Base-by-base conservation (phyloP, 2,888 invertebrate genomes). In the Eristalinus sepulchralis region DNA sequence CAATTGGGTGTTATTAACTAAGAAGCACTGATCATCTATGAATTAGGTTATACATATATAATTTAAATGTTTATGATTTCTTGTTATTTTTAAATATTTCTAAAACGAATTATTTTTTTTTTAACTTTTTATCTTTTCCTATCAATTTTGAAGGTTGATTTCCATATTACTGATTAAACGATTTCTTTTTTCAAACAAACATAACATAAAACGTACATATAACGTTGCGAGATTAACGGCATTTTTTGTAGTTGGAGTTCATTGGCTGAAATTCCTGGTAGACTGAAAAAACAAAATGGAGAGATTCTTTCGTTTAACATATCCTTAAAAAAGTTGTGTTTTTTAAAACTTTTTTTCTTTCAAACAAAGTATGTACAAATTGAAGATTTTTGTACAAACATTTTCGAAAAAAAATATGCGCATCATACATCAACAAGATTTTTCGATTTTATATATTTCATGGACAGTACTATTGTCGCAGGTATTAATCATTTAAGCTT, bases 11-110 rank as follows among this genome's bases (percentile, higher is more conserved):
- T 70, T 70, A 57, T 66, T 33, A 79, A 78, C 55, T 71, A 34
- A 79, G 66, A 71, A 72, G 71, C 79, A 66, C 71, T 34, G 71
- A 66, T 59, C 39, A 24, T 22, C 36, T 72, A 59, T 70, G 70
- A 70, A 59, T 70, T 36, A 70, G n/a, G 59, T 70, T 70, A 57
- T 67, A 34, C 57, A 57, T 11, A 17, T 62, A 70, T 36, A 24
- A 24, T 70, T 70, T 34, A 59, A 70, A 11, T 22, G 33, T 62
- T 62, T 33, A 31, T 39, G 62, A 9, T 33, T 27, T 20, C 2
- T 20, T 59, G n/a, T 72, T 62, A 20, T 31, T 60, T 72, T 62
- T 33, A 70, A 57, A 70, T 47, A 62, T 62, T 72, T 34, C 59
- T 71, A 39, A 39, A 24, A 39, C 17, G 34, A 59, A 59, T 60